Evolutionary conservation across 2,797 vertebrate species (phyloP).

Genomic region (Threskiornis aethiopicus): DNA sequence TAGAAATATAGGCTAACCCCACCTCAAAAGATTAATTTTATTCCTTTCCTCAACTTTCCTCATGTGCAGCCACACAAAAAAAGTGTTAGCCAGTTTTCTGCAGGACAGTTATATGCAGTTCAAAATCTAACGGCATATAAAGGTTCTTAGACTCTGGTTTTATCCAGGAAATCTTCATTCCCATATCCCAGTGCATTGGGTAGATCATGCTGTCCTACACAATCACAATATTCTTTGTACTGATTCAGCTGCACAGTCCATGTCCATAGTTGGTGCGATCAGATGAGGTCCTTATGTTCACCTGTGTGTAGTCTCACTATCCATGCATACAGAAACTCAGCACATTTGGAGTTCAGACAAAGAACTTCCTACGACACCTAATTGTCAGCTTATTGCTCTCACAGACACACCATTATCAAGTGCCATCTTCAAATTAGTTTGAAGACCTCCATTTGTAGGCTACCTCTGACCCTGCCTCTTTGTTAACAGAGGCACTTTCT

Average conservation of each 20-base stretch:
- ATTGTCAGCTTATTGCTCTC: not conserved
- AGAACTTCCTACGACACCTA: not conserved
- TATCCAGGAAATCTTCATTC: not conserved
- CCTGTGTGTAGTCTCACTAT: not conserved
- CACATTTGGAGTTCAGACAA: not conserved
- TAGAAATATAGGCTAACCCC: not conserved
- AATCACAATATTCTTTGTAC: not conserved
- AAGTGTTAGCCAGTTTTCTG: not conserved
- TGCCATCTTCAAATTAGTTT: not conserved
- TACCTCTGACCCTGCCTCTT: not conserved
- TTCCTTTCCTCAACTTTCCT: not conserved
- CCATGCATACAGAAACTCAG: not conserved
- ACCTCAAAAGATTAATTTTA: not conserved
- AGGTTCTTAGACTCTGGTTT: not conserved
- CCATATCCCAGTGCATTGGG: not conserved
- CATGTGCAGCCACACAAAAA: not conserved
- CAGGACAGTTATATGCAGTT: not conserved
- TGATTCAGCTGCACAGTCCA: not conserved
- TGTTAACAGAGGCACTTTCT: not conserved
- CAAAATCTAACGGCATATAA: not conserved
- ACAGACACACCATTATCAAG: not conserved
- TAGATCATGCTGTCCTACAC: not conserved
- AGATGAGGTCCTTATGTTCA: not conserved
- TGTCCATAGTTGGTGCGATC: not conserved
- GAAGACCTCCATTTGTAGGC: not conserved